Evolutionary conservation across 2,797 vertebrate genomes (phyloP), one percentile per base, ranked within the genome.

Genomic region (Pelochelys cantorii): DNA sequence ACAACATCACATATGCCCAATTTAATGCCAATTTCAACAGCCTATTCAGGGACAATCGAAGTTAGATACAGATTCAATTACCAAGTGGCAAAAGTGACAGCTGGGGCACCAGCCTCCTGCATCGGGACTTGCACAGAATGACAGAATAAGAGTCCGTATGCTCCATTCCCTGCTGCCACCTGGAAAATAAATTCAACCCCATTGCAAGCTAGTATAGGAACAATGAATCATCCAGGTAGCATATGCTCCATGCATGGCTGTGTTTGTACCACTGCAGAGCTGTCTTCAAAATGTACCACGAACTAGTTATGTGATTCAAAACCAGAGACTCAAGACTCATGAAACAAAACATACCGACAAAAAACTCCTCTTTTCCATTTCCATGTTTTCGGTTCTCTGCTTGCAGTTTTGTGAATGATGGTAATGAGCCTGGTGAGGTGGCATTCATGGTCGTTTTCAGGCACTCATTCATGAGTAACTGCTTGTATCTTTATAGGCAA

Each of bases 241-340:
- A n/a, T 14, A 42, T 3, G 22, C 3, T 54, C 68, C 37, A 37
- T 74, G 37, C 37, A 42, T 34, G 10, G 23, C 12, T 11, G 34
- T 42, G 37, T 75, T 90, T 91, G 81, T 93, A 17, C 84, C 87
- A 42, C 81, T 87, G 23, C 79, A 74, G 80, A 55, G 82, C 68
- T 88, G 18, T 34, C 37, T 48, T 20, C 78, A n/a, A 22, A 23
- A 23, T 81, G 34, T 55, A 12, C 5, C 65, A 71, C 13, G 87
- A 3, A 20, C 5, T 23, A 71, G 83, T 84, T 83, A 42, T 34
- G 52, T 68, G 52, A 60, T 42, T 74, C 34, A 37, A 42, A 42
- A 74, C 42, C 80, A 82, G 5, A 11, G n/a, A 5, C 2, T 42
- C 22, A 79, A 87, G 13, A 80, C 31, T 80, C 56, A 48, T 85